phyloP scores from a whole-genome alignment of 2,797 vertebrate species.

The Tenualosa ilisha region DNA sequence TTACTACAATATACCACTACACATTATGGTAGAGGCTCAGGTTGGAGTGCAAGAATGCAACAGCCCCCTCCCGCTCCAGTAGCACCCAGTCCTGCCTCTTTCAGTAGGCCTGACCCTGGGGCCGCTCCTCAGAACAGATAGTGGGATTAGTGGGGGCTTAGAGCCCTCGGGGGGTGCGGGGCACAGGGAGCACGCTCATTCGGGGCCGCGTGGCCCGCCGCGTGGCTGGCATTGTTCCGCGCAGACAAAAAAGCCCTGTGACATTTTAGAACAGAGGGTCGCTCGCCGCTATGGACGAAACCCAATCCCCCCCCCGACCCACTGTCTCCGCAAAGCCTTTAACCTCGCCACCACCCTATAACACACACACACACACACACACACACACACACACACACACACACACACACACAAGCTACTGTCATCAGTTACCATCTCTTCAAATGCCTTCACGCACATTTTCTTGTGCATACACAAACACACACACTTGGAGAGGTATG shows the following conservation, averaged over 20 bases:
- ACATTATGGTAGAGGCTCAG: too few relatives aligned
- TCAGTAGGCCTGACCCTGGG: slow-evolving; percentile 1
- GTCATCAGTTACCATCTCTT: slow-evolving; percentile 47
- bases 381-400: slow-evolving; percentile 23
- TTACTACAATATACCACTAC: too few relatives aligned
- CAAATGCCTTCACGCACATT: slow-evolving; percentile 55
- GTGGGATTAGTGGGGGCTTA: not conserved
- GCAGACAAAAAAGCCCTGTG: slow-evolving; percentile 73
- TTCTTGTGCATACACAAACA: not conserved
- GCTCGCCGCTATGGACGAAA: slow-evolving; percentile 46
- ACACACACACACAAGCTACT: slow-evolving; percentile 27
- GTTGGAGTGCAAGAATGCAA: slow-evolving; percentile 28
- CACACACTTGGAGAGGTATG: not conserved
- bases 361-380: slow-evolving; percentile 21
- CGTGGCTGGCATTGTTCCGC: slow-evolving; percentile 71
- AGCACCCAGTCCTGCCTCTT: not conserved
- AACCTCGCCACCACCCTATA: slow-evolving; percentile 38
- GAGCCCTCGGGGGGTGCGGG: not conserved
- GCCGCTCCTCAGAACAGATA: not conserved
- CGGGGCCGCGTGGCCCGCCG: slow-evolving; percentile 45
- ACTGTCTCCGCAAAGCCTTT: slow-evolving; percentile 61
- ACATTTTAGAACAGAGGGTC: slow-evolving; percentile 68
- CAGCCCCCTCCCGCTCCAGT: not conserved
- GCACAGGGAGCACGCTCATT: slow-evolving; percentile 31
- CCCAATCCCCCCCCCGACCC: slow-evolving; percentile 44